These are phyloP conservation scores for Thysanoteuthis rhombus DNA, from an alignment of 2,888 invertebrate species.

Conservation along the genomic window DNA sequence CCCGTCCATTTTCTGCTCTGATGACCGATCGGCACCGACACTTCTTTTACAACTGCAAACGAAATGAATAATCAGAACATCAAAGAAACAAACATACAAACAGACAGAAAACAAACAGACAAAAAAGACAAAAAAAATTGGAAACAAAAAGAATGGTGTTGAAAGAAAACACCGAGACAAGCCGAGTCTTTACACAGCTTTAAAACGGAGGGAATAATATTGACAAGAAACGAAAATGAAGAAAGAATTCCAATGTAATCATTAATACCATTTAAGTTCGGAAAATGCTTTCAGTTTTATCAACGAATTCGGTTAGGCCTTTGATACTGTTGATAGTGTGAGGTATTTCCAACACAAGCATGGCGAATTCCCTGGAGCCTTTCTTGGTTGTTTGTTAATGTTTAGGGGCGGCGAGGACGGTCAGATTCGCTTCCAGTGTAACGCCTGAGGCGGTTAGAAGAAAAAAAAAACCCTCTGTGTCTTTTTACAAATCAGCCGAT, in stretches of 20 bases:
- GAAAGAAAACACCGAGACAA: neutral
- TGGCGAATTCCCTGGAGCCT: neutral
- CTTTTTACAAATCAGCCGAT: neutral
- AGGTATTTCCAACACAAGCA: neutral
- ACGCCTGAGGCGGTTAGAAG: neutral
- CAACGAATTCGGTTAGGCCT: neutral
- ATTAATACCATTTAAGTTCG: neutral
- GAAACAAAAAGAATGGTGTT: no score
- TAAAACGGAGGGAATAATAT: neutral
- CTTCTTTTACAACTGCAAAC: no score
- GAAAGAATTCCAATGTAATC: neutral
- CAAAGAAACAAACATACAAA: neutral
- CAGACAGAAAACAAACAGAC: neutral
- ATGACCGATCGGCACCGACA: no score
- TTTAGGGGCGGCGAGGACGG: neutral
- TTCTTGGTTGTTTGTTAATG: neutral
- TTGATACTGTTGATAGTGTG: neutral
- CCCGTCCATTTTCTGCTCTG: no score
- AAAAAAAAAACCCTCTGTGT: neutral
- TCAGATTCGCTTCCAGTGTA: neutral
- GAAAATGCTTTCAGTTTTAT: neutral
- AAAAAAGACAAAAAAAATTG: no score
- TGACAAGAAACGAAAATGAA: neutral
- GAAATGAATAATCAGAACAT: neutral
- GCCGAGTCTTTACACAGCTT: neutral